Conservation (phyloP, 2,797 vertebrate species). For the Sternarchorhynchus goeldii region DNA sequence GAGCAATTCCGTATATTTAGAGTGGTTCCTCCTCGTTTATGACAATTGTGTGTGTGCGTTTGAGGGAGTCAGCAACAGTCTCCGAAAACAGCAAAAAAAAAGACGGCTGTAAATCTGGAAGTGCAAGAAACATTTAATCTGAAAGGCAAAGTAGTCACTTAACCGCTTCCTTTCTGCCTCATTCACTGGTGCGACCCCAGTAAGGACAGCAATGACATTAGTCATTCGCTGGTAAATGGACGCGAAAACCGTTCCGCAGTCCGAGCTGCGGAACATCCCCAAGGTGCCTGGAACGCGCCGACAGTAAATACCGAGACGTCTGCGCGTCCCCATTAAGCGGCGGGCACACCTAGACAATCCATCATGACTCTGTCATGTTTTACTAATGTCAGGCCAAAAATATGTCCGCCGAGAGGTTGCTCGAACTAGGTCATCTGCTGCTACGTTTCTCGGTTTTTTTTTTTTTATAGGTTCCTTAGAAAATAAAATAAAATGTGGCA, state of each 20-base stretch:
- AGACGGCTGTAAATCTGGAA: constrained; percentile 1
- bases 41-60: too few relatives aligned
- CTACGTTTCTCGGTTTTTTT: constrained; percentile 32
- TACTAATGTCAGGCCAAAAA: constrained; percentile 62
- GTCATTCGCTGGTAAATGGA: too few relatives aligned
- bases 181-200: neutral
- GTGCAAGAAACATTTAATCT: neutral
- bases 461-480: constrained; percentile 40
- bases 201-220: neutral
- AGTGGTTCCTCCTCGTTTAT: too few relatives aligned
- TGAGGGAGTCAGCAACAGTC: neutral
- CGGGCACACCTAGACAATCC: constrained; percentile 47
- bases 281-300: constrained; percentile 17
- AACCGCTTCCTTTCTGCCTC: neutral
- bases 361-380: constrained; percentile 58
- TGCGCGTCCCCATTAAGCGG: constrained; percentile 45
- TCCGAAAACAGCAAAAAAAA: neutral
- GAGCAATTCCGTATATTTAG: too few relatives aligned
- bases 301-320: constrained; percentile 29
- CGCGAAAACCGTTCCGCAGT: too few relatives aligned
- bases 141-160: neutral
- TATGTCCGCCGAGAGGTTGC: constrained; percentile 56
- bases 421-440: constrained; percentile 56
- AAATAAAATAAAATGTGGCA: constrained; percentile 50
- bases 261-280: neutral